Evolutionary conservation across 1,140 invertebrate species (phyloP).

Genomic region (Cherax quadricarinatus): DNA sequence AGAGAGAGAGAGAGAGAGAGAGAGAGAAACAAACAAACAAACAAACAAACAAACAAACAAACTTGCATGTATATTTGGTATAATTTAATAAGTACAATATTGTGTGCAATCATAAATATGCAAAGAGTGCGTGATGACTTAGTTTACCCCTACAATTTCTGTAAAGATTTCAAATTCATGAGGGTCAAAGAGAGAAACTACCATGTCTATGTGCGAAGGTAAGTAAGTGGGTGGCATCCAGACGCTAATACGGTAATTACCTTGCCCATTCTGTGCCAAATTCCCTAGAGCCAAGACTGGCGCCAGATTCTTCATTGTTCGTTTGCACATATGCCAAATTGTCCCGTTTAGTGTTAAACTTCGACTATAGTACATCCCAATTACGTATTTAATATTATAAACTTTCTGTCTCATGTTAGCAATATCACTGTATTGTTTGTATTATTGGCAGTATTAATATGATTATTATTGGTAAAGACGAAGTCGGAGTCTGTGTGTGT

Average conservation of each 20-base stretch:
- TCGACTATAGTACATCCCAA: background rate
- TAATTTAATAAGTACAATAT: no score
- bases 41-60: no score
- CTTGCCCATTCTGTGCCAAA: constrained; percentile 28
- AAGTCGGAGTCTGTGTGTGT: background rate
- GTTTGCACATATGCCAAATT: background rate
- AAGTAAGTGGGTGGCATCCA: background rate
- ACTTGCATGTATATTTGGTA: no score
- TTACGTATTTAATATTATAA: background rate
- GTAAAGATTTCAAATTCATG: no score
- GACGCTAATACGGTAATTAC: constrained; percentile 26
- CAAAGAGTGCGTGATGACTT: no score
- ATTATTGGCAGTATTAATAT: no score
- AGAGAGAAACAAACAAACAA: no score
- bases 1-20: no score
- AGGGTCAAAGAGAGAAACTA: no score
- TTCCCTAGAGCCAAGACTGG: constrained; percentile 9
- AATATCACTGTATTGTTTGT: background rate
- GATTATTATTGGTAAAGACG: background rate
- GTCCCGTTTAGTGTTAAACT: background rate
- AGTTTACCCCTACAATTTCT: no score
- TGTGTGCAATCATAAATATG: no score
- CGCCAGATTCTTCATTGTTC: constrained; percentile 8
- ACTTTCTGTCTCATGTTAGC: background rate
- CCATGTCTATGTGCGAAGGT: background rate